Percentiles rank a stretch among this genome's conserved stretches.
Conservation (phyloP, 2,113 vertebrate genomes). For the Cichladusa arquata region DNA sequence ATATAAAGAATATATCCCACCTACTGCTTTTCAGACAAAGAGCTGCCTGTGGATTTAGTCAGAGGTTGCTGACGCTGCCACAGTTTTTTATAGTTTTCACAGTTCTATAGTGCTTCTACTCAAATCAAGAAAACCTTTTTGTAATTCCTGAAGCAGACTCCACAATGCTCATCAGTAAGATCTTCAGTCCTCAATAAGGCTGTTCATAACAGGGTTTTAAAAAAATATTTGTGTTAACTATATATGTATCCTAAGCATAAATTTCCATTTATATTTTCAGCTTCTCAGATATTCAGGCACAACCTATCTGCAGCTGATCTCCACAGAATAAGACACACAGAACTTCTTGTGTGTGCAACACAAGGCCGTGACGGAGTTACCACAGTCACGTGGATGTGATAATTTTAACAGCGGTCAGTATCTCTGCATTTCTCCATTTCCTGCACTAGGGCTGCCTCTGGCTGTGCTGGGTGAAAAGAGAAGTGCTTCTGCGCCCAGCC, state of each 20-base stretch:
- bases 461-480: neutral
- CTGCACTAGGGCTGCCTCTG: neutral
- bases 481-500: neutral
- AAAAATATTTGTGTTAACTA: neutral
- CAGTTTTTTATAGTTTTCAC: neutral
- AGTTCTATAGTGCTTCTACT: neutral
- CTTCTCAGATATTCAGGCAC: neutral
- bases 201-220: neutral
- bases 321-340: neutral
- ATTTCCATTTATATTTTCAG: neutral
- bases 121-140: neutral
- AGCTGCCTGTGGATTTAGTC: neutral
- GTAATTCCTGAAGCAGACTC: neutral
- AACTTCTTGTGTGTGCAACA: neutral
- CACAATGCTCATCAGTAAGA: neutral
- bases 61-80: neutral
- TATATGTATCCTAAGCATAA: neutral
- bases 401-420: neutral
- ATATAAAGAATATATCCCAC: neutral
- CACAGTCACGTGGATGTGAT: accelerated
- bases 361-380: neutral
- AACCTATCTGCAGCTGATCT: neutral
- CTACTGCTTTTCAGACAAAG: neutral
- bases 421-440: neutral
- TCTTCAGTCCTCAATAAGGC: neutral